These are phyloP conservation scores for Aegotheles bennettii DNA, from an alignment of 2,113 vertebrate genomes.

Conservation along the genomic window DNA sequence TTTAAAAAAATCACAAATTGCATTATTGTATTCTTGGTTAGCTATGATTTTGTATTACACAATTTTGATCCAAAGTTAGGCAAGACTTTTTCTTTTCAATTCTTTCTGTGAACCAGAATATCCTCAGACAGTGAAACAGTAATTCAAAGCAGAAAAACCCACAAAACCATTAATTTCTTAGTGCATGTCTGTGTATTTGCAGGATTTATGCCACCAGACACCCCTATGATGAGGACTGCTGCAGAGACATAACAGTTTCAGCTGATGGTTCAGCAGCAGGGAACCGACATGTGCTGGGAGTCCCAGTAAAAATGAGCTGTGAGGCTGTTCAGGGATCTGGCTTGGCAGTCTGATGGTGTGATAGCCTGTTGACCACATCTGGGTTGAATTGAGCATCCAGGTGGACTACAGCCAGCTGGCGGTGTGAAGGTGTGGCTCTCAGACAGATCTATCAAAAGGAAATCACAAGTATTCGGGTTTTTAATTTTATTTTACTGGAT, in stretches of 20 bases:
- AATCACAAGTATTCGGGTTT: not conserved
- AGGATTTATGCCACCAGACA: not conserved
- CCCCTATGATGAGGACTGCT: not conserved
- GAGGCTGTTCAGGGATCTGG: not conserved
- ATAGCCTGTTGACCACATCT: not conserved
- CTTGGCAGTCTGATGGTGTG: not conserved
- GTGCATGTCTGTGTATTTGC: not conserved
- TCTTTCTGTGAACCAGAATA: not conserved
- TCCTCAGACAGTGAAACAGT: not conserved
- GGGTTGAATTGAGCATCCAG: not conserved
- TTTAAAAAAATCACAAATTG: accelerated
- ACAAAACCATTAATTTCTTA: not conserved
- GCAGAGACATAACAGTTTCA: not conserved
- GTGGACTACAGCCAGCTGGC: not conserved
- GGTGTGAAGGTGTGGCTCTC: not conserved
- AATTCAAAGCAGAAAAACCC: not conserved
- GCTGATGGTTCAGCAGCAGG: not conserved
- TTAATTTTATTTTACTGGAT: not conserved
- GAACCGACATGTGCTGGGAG: not conserved
- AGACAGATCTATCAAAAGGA: not conserved
- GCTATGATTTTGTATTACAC: not conserved
- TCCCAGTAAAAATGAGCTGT: not conserved
- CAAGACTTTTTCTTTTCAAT: not conserved
- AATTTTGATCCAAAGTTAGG: not conserved
- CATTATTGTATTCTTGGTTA: not conserved